Evolutionary conservation across 2,888 invertebrate species (phyloP), one percentile per base, ranked within the genome.

Genomic region (Mythimna impura): DNA sequence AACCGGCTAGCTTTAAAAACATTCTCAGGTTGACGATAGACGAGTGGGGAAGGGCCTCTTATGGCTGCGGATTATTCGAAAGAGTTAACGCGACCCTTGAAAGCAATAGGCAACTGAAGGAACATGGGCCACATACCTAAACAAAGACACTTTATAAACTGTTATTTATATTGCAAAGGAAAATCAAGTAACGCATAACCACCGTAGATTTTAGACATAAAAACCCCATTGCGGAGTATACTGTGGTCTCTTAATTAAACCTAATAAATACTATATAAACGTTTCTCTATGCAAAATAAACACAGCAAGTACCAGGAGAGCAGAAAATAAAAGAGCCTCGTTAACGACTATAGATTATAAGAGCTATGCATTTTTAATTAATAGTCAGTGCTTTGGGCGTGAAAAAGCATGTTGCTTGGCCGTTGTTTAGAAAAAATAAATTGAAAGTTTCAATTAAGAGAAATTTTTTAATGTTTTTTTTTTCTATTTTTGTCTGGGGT

Each of bases 321-420:
- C 84, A 87, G 83, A 81, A 81, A 88, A 86, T 85, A 87, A 87
- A 85, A 88, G 73, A 84, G 80, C 67, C 64, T 71, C 78, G 77
- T 82, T 86, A 85, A 82, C 76, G 80, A 80, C 71, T 81, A 78
- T 81, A 80, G 80, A 85, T 83, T 88, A 85, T 87, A 82, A 73
- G 81, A 80, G 76, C 81, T 77, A 87, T 85, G 82, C 83, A 86
- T 84, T 88, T 83, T 85, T 84, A 87, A 87, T 85, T 85, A 81
- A 85, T 84, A 75, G 69, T 43, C 66, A 75, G 75, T 74, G 78
- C 83, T 76, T 73, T 76, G 63, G 79, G 86, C 82, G 84, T 82
- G 80, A 80, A 85, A 80, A 78, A 64, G 73, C 73, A 71, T 73
- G 77, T 70, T 66, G 67, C 63, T 34, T 43, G 6, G 34, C 58